Evolutionary conservation across 2,797 vertebrate genomes (phyloP).

Genomic region (Fringilla coelebs): DNA sequence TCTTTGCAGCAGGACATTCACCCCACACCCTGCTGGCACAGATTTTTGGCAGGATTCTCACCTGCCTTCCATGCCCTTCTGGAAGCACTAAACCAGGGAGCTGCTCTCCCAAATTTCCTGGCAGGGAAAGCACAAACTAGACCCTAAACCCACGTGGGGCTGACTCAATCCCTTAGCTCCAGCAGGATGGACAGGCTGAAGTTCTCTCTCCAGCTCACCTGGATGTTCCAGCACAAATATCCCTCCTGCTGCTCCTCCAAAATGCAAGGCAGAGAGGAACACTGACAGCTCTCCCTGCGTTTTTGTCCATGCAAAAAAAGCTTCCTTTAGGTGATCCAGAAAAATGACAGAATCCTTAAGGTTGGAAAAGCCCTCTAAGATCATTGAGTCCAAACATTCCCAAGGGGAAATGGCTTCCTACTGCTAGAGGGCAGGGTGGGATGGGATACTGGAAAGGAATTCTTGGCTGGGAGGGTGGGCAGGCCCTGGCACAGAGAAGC

Average conservation of each 20-base stretch:
- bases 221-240: not conserved
- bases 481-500: not conserved
- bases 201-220: not conserved
- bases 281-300: rapidly evolving
- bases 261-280: not conserved
- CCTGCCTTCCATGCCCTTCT: not conserved
- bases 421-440: rapidly evolving
- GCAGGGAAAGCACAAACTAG: not conserved
- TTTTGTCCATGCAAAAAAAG: not conserved
- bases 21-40: not conserved
- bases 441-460: not conserved
- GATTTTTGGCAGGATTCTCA: not conserved
- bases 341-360: not conserved
- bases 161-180: not conserved
- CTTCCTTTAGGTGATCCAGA: not conserved
- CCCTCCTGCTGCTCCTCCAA: not conserved
- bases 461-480: rapidly evolving
- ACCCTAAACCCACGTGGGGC: not conserved
- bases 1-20: not conserved
- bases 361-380: not conserved
- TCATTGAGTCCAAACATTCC: not conserved
- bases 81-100: not conserved
- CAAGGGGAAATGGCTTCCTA: not conserved
- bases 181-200: not conserved
- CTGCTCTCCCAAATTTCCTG: not conserved